Conservation (phyloP, 2,888 invertebrate genomes). For the Capitulum mitella region DNA sequence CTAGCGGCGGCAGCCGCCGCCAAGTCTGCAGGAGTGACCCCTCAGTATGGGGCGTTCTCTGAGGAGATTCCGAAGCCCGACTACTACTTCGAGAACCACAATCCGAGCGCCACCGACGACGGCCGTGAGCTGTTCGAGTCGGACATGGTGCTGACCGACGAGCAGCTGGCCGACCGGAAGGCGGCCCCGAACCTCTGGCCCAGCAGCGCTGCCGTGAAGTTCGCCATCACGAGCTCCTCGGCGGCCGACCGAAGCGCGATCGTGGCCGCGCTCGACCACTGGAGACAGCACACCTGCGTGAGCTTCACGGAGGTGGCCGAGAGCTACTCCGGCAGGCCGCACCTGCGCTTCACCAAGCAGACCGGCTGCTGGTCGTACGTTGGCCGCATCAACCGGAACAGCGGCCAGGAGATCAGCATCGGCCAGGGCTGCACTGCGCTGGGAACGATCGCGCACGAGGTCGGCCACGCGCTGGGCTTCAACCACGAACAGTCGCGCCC, state of each 20-base stretch:
- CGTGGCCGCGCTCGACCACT: neutral
- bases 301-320: neutral
- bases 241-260: neutral
- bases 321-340: neutral
- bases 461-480: constrained; percentile 30
- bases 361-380: neutral
- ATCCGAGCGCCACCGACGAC: neutral
- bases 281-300: neutral
- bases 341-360: too few species aligned
- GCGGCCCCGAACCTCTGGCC: neutral
- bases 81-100: neutral
- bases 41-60: too few species aligned
- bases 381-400: neutral
- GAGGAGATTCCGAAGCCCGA: neutral
- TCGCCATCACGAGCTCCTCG: neutral
- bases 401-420: neutral
- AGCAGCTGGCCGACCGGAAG: neutral
- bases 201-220: neutral
- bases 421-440: neutral
- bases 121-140: neutral
- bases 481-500: constrained; percentile 28
- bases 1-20: neutral
- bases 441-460: constrained; percentile 29
- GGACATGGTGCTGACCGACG: neutral
- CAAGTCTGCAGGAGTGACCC: neutral